phyloP scores from a whole-genome alignment of 2,113 vertebrate genomes.

The Scalopus aquaticus region DNA sequence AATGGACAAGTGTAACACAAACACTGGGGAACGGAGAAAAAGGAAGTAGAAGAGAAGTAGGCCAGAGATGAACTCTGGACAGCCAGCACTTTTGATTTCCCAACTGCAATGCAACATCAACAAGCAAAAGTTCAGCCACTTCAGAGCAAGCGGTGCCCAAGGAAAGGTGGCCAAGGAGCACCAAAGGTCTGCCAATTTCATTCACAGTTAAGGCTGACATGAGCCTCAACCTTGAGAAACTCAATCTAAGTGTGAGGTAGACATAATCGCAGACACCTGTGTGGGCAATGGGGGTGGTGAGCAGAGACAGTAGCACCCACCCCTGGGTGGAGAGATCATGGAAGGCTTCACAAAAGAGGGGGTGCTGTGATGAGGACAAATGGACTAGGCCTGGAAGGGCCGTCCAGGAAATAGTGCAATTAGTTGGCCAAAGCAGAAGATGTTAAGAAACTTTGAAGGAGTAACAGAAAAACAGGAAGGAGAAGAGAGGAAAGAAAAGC shows the following conservation, averaged over 20 bases:
- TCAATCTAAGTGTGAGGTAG: background rate
- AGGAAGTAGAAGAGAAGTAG: slow-evolving; percentile 28
- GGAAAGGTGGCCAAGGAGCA: background rate
- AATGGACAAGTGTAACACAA: background rate
- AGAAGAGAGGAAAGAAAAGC: slow-evolving; percentile 5
- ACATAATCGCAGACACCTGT: background rate
- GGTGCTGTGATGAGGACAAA: background rate
- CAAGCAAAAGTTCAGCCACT: background rate
- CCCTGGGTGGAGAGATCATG: accelerated
- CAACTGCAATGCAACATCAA: background rate
- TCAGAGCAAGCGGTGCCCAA: background rate
- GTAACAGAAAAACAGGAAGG: background rate
- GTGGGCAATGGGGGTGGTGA: background rate
- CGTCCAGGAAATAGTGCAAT: background rate
- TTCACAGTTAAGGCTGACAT: background rate
- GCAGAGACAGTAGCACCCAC: background rate
- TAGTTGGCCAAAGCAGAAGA: background rate
- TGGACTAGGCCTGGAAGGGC: background rate
- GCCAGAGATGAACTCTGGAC: background rate
- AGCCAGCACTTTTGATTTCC: background rate
- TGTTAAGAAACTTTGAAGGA: background rate
- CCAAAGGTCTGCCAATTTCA: slow-evolving; percentile 1
- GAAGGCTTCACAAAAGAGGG: background rate
- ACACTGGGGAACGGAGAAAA: background rate
- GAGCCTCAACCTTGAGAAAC: slow-evolving; percentile 2